phyloP scores from a whole-genome alignment of 2,888 invertebrate genomes.

The Euproctis similis region DNA sequence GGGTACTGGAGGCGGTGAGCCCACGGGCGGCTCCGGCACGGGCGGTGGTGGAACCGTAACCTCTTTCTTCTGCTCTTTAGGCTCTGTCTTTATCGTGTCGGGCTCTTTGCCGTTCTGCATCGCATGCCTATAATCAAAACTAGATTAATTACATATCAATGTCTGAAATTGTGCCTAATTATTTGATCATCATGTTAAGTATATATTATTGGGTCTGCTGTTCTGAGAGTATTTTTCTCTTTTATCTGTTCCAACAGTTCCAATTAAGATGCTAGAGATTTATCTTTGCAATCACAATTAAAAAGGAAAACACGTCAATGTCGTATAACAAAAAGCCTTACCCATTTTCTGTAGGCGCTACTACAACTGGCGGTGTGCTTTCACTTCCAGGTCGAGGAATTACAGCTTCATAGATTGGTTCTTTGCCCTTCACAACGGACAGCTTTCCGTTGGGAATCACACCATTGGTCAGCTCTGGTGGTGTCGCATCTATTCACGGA shows the following conservation, averaged over 20 bases:
- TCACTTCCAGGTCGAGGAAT: constrained; percentile 79
- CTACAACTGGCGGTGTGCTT: constrained; percentile 26
- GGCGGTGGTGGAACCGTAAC: constrained; percentile 45
- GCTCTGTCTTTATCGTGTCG: constrained; percentile 31
- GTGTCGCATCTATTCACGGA: constrained; percentile 63
- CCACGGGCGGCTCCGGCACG: constrained; percentile 12
- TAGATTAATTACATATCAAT: too few species aligned
- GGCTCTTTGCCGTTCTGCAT: constrained; percentile 22
- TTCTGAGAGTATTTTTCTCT: too few species aligned
- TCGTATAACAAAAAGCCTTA: constrained; percentile 21
- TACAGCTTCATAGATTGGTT: constrained; percentile 91
- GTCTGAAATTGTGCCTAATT: too few species aligned
- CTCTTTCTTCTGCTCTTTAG: constrained; percentile 35
- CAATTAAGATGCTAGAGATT: too few species aligned
- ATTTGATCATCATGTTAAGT: too few species aligned
- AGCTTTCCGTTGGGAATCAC: constrained; percentile 72
- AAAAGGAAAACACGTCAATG: too few species aligned
- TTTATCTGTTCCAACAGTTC: too few species aligned
- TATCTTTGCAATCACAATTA: too few species aligned
- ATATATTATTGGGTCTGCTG: too few species aligned
- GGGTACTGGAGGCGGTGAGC: constrained; percentile 44
- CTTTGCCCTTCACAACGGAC: constrained; percentile 66
- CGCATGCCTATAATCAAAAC: constrained; percentile 3
- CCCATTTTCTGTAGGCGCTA: constrained; percentile 48
- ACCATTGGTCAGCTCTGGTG: constrained; percentile 63